Percentiles rank a stretch among this genome's conserved stretches.
Evolutionary conservation across 1,140 invertebrate species (phyloP).

Genomic region (Drosophila sucinea): DNA sequence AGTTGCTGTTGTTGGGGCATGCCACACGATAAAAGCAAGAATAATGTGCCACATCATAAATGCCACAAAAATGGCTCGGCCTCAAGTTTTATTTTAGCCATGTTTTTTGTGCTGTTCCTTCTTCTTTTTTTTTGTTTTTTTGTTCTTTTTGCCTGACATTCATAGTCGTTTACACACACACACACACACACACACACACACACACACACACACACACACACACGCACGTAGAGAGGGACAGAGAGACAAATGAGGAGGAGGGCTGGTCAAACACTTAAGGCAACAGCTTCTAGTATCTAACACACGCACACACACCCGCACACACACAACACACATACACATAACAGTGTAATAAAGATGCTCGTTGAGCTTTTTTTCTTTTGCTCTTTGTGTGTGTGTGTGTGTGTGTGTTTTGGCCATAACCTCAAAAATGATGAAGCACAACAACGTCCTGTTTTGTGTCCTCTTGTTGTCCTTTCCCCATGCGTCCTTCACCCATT

Average conservation of each 20-base stretch:
- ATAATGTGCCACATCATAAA: conserved; percentile 80
- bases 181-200: conserved; percentile 21
- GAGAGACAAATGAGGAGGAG: conserved; percentile 35
- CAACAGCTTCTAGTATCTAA: conserved; percentile 35
- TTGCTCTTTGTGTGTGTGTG: conserved; percentile 18
- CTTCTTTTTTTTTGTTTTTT: conserved; percentile 26
- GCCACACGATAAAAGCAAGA: conserved; percentile 73
- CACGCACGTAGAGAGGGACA: conserved; percentile 8
- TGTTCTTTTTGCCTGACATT: conserved; percentile 43
- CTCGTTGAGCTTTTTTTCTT: conserved; percentile 46
- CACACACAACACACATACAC: conserved; percentile 26
- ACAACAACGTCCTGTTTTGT: conserved; percentile 47
- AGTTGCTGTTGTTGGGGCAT: conserved; percentile 29
- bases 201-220: background rate
- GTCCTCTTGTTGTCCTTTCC: conserved; percentile 26
- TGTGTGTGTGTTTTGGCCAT: conserved; percentile 33
- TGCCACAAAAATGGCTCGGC: conserved; percentile 76
- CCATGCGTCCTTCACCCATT: conserved; percentile 2
- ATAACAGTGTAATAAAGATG: conserved; percentile 68
- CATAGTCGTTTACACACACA: conserved; percentile 41
- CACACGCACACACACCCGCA: background rate
- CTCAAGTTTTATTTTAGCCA: conserved; percentile 36
- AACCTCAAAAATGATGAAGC: conserved; percentile 81
- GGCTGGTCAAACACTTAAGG: conserved; percentile 55
- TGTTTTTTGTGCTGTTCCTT: conserved; percentile 3